Conservation (phyloP, 2,113 vertebrate genomes). For the human region DNA sequence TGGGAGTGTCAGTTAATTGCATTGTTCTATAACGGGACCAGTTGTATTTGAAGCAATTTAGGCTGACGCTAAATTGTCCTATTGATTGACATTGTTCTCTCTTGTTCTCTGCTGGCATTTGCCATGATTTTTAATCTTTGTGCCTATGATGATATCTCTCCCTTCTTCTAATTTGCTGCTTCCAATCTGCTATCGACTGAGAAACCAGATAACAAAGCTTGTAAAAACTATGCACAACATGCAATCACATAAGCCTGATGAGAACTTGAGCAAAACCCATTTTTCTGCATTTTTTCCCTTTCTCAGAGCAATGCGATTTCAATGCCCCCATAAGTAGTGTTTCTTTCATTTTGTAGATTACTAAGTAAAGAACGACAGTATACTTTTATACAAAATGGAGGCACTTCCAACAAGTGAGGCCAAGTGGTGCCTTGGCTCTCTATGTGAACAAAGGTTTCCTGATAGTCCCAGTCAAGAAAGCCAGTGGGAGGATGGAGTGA, state of each 20-base stretch:
- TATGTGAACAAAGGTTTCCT: not conserved
- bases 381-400: not conserved
- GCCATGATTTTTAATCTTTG: conserved; percentile 13
- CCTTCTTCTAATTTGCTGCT: conserved; percentile 40
- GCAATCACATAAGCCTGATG: not conserved
- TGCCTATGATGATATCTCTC: not conserved
- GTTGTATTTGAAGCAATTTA: conserved; percentile 3
- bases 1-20: not conserved
- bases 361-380: not conserved
- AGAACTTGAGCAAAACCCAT: not conserved
- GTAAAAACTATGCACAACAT: not conserved
- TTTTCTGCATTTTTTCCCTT: not conserved
- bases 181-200: not conserved
- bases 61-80: not conserved
- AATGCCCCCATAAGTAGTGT: not conserved
- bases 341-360: not conserved
- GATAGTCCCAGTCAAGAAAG: not conserved
- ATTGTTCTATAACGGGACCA: conserved; percentile 34
- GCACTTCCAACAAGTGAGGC: not conserved
- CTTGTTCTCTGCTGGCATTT: conserved; percentile 33
- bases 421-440: not conserved
- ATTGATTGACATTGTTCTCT: conserved; percentile 55
- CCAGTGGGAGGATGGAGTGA: not conserved
- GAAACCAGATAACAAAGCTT: conserved; percentile 41
- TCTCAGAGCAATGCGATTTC: not conserved